These are phyloP conservation scores for Spermophilus dauricus DNA, from an alignment of 2,113 vertebrate genomes.

Conservation along the genomic window DNA sequence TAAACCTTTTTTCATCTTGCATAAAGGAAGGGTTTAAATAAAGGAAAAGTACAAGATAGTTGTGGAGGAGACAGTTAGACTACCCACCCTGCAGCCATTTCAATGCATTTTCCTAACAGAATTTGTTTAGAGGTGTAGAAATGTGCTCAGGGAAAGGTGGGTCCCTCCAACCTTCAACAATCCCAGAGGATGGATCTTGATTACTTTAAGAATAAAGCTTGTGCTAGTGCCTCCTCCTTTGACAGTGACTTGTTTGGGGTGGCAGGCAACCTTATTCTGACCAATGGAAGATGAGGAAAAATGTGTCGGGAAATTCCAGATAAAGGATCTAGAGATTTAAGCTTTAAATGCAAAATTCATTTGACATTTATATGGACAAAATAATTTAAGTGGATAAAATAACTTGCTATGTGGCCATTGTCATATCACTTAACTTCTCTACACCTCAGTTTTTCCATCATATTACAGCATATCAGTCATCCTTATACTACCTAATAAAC, in stretches of 20 bases:
- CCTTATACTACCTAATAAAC: not conserved
- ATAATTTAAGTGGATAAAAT: not conserved
- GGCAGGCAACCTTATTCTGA: not conserved
- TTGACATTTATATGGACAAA: not conserved
- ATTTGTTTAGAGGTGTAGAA: not conserved
- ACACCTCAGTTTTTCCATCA: not conserved
- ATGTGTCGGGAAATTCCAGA: not conserved
- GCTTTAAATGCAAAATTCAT: not conserved
- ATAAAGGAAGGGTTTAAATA: not conserved
- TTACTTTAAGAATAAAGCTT: not conserved
- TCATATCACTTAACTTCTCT: not conserved
- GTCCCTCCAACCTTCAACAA: not conserved
- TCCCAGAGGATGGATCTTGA: not conserved
- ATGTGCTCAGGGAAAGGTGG: not conserved
- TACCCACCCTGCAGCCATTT: not conserved
- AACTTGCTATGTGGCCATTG: not conserved
- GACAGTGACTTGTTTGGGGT: not conserved
- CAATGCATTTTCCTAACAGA: not conserved
- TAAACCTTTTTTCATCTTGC: not conserved
- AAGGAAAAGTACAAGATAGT: not conserved
- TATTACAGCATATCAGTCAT: not conserved
- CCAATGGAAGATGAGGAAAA: not conserved
- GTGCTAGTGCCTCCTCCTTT: not conserved
- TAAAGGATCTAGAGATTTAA: not conserved
- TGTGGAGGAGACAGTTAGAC: not conserved